Evolutionary conservation across 2,113 vertebrate genomes (phyloP), one percentile per base, ranked within the genome.

Genomic region (Leuciscus idus): DNA sequence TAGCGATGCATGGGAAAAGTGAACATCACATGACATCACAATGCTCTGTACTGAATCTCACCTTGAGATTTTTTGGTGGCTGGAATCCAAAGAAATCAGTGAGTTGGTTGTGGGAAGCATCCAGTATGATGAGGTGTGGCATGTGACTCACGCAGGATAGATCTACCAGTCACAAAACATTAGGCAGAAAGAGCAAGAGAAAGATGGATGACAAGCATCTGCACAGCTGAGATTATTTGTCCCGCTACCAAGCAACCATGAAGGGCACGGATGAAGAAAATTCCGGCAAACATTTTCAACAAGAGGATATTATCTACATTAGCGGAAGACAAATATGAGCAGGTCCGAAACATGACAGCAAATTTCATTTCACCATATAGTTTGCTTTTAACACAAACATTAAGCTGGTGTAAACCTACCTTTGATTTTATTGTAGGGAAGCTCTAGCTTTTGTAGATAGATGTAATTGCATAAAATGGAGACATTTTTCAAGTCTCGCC

Each of bases 391-490:
- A 52, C 48, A 36, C 13, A 59, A 72, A 61, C 21, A 33, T 33
- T 21, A 82, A 46, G 46, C 26, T 5, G 15, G 17, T 75, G 80
- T 70, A 73, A 86, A 74, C 89, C 78, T 94, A 99, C 97, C 97
- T 94, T 93, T 94, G 78, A 99, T 97, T 93, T 95, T 97, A 94
- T 99, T 99, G 90, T 87, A 79, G 33, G 96, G 94, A 86, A 99
- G 91, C n/a, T 98, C 95, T 90, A 99, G 90, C 90, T 96, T 98
- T 90, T 97, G 95, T 1, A 99, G 94, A 92, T 98, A 94, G 84
- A 94, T 0, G 3, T 97, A 99, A 76, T 86, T 93, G 86, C 89
- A 93, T 87, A 99, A 95, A 89, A 98, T 86, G 64, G 90, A 95
- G 85, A 98, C 43, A 77, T 98, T 94, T 1, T 68, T 90, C 85